phyloP scores from a whole-genome alignment of 1,140 invertebrate genomes.

The Neodiprion lecontei region DNA sequence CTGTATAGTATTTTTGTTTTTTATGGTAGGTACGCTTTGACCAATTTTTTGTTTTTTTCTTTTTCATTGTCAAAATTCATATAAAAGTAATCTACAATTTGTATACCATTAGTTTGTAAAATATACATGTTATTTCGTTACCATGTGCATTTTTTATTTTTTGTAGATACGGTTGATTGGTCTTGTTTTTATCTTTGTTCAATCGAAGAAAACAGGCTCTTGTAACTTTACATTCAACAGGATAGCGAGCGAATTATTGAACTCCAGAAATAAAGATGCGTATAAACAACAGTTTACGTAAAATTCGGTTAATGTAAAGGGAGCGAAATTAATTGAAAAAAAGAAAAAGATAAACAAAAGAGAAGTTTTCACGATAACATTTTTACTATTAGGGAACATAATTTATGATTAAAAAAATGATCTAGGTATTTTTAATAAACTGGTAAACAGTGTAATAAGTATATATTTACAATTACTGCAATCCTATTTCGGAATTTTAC shows the following conservation, averaged over 20 bases:
- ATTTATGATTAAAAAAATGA: not conserved
- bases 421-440: not conserved
- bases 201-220: no score
- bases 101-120: conserved; percentile 36
- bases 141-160: no score
- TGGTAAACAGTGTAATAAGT: not conserved
- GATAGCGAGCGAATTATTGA: no score
- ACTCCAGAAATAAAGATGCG: no score
- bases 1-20: conserved; percentile 34
- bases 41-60: conserved; percentile 1
- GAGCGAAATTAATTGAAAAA: no score
- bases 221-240: no score
- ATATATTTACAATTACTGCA: not conserved
- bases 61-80: conserved; percentile 45
- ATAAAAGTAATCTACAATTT: conserved; percentile 54
- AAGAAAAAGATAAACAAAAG: not conserved
- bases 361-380: not conserved
- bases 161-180: no score
- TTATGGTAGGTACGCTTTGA: conserved; percentile 21
- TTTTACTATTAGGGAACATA: not conserved
- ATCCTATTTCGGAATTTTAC: not conserved
- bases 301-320: no score
- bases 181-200: no score
- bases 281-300: no score
- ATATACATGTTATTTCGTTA: conserved; percentile 18